phyloP scores from a whole-genome alignment of 2,113 vertebrate species.

The Eidolon helvum region DNA sequence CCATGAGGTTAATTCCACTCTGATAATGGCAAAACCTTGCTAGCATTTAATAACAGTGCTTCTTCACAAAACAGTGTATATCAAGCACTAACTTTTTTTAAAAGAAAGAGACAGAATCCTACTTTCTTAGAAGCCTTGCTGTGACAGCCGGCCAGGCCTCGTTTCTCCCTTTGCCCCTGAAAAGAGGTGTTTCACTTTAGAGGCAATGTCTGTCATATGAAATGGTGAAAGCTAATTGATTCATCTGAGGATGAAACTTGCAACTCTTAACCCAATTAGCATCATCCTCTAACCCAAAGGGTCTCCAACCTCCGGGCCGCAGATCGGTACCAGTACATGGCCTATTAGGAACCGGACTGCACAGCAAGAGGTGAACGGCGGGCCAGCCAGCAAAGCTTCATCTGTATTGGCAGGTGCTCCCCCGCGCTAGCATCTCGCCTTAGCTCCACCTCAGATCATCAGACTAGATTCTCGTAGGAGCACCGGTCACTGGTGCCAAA shows the following conservation, averaged over 20 bases:
- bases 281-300: background rate
- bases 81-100: background rate
- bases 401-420: too few species aligned
- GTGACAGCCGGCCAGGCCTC: background rate
- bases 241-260: background rate
- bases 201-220: background rate
- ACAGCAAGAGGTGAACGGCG: too few species aligned
- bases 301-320: too few species aligned
- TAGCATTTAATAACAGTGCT: background rate
- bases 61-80: background rate
- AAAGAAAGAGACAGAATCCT: background rate
- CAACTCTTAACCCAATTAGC: background rate
- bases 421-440: too few species aligned
- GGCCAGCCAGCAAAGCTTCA: too few species aligned
- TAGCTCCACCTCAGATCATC: too few species aligned
- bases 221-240: background rate
- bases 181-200: background rate
- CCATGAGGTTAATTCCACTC: background rate
- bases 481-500: too few species aligned
- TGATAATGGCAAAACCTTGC: background rate
- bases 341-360: too few species aligned
- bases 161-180: background rate
- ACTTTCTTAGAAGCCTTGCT: background rate
- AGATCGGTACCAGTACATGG: too few species aligned
- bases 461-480: too few species aligned